A percentile compares a stretch with the other conserved stretches of the same genome.
phyloP scores from a whole-genome alignment of 2,113 vertebrate species.

The Ptilorrhoa leucosticta region DNA sequence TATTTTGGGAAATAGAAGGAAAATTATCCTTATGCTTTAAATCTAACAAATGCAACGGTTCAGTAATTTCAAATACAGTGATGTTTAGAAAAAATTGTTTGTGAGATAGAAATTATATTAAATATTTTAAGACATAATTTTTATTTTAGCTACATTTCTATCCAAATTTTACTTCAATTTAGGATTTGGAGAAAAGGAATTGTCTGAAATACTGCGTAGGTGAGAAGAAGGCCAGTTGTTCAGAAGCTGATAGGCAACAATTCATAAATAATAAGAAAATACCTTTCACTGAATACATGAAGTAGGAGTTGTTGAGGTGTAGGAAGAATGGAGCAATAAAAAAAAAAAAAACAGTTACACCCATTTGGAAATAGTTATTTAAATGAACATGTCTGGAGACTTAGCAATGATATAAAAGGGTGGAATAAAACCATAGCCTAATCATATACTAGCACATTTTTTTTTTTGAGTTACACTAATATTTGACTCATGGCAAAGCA shows the following conservation, averaged over 20 bases:
- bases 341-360: background rate
- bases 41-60: background rate
- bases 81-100: background rate
- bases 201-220: background rate
- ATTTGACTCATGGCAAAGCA: background rate
- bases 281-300: background rate
- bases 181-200: background rate
- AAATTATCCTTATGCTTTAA: background rate
- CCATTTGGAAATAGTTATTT: background rate
- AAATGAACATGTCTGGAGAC: background rate
- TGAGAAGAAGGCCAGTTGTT: background rate
- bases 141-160: background rate
- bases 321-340: background rate
- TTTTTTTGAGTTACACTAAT: background rate
- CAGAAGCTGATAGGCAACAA: background rate
- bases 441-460: background rate
- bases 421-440: background rate
- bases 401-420: background rate
- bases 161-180: background rate
- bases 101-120: background rate
- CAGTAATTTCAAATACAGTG: background rate
- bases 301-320: background rate
- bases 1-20: background rate
- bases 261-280: background rate
- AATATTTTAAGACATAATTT: background rate